A percentile compares a stretch with the other conserved stretches of the same genome.
Conservation (phyloP, 1,140 invertebrate species). For the Drosophila saltans region DNA sequence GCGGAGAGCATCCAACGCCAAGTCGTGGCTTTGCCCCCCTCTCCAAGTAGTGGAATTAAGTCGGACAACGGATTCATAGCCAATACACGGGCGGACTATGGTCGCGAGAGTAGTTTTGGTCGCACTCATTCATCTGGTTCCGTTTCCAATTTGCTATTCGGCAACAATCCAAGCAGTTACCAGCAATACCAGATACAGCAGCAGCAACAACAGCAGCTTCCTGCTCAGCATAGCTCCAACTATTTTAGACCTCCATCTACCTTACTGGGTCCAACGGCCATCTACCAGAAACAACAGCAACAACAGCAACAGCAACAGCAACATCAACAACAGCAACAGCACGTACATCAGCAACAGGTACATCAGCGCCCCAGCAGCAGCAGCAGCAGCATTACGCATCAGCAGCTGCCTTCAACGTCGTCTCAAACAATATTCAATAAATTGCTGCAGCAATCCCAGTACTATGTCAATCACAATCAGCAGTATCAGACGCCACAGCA, state of each 20-base stretch:
- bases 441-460: conserved; percentile 81
- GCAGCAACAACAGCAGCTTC: conserved; percentile 59
- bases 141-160: conserved; percentile 52
- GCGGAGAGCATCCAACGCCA: conserved; percentile 86
- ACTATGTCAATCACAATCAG: conserved; percentile 83
- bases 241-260: conserved; percentile 83
- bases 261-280: conserved; percentile 41
- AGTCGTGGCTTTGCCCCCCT: conserved; percentile 84
- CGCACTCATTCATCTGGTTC: conserved; percentile 23
- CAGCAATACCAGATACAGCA: conserved; percentile 35
- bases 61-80: conserved; percentile 25
- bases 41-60: conserved; percentile 12
- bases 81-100: conserved; percentile 68
- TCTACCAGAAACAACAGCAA: conserved; percentile 34
- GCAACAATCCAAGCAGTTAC: conserved; percentile 8
- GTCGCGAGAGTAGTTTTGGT: conserved; percentile 56
- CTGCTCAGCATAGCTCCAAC: conserved; percentile 62
- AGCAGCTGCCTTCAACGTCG: conserved; percentile 60
- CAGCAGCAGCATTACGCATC: conserved; percentile 55
- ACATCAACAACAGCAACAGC: conserved; percentile 30
- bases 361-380: conserved; percentile 30
- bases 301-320: conserved; percentile 59
- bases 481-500: conserved; percentile 63
- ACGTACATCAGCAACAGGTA: conserved; percentile 43
- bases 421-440: conserved; percentile 71